phyloP scores from a whole-genome alignment of 2,113 vertebrate genomes.

The Chaenocephalus aceratus region DNA sequence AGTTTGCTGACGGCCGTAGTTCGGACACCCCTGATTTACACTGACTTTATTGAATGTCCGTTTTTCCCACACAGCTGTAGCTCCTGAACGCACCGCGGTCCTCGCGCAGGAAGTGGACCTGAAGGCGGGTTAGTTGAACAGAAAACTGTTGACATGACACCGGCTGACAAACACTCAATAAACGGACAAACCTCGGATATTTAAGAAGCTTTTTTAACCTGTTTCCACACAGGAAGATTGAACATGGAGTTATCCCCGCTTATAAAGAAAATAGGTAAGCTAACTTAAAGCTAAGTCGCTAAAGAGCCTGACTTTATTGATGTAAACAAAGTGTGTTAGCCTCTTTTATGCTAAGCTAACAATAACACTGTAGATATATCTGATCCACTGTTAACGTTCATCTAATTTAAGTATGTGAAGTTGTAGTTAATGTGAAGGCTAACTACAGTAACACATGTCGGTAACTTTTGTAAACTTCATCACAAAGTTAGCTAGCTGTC shows the following conservation, averaged over 20 bases:
- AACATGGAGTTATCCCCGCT: slow-evolving; percentile 84
- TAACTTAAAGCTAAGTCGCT: slow-evolving; percentile 8
- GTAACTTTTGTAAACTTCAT: not conserved
- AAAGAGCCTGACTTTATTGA: not conserved
- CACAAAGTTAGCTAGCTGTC: not conserved
- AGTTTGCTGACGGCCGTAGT: too few relatives aligned
- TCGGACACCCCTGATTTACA: not conserved
- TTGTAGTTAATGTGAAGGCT: not conserved
- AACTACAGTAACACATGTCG: not conserved
- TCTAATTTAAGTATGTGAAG: not conserved
- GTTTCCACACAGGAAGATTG: not conserved
- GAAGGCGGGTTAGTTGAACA: slow-evolving; percentile 84
- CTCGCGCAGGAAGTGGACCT: slow-evolving; percentile 73
- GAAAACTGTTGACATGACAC: slow-evolving; percentile 64
- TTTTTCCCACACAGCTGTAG: slow-evolving; percentile 19
- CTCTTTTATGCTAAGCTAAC: slow-evolving; percentile 21
- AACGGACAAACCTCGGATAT: not conserved
- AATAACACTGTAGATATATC: not conserved
- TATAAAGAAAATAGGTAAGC: slow-evolving; percentile 88
- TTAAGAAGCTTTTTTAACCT: not conserved
- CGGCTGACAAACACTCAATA: not conserved
- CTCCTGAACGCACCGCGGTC: slow-evolving; percentile 61
- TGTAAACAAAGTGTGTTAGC: slow-evolving; percentile 20
- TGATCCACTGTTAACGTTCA: not conserved
- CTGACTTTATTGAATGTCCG: not conserved